Percentiles rank a stretch among this genome's conserved stretches.
Evolutionary conservation across 2,113 vertebrate genomes (phyloP).

Genomic region (Tragelaphus strepsiceros): DNA sequence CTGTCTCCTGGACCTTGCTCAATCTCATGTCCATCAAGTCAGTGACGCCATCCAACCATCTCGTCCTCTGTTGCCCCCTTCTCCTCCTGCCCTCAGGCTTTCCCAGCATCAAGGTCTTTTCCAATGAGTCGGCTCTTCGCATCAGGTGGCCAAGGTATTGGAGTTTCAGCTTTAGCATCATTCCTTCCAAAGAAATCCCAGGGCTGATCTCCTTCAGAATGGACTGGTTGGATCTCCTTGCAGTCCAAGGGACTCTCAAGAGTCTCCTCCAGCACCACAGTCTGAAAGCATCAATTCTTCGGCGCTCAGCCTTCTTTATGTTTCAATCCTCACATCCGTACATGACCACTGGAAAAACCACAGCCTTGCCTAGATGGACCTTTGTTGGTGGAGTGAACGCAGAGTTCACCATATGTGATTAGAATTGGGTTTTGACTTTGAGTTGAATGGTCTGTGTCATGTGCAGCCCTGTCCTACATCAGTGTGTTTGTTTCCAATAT

Average conservation of each 20-base stretch:
- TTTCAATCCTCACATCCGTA: not conserved
- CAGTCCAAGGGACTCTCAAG: not conserved
- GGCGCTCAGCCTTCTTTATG: not conserved
- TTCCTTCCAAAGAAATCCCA: not conserved
- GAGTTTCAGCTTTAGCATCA: not conserved
- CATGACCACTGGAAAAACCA: not conserved
- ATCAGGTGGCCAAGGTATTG: not conserved
- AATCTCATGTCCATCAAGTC: not conserved
- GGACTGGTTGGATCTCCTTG: not conserved
- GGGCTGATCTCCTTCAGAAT: not conserved
- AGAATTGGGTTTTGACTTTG: not conserved
- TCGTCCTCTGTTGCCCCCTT: not conserved
- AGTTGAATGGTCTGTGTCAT: not conserved
- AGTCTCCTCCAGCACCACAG: not conserved
- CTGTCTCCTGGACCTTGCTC: not conserved
- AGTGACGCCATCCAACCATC: not conserved
- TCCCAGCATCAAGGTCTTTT: not conserved
- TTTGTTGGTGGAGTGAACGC: not conserved
- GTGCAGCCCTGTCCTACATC: not conserved
- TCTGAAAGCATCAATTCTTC: not conserved
- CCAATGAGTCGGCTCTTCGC: not conserved
- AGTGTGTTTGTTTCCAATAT: not conserved
- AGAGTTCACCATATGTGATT: not conserved
- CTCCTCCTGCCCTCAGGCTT: not conserved
- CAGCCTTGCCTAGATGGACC: rapidly evolving